Conservation (phyloP, 1,140 invertebrate genomes). For the Drosophila trapezifrons region DNA sequence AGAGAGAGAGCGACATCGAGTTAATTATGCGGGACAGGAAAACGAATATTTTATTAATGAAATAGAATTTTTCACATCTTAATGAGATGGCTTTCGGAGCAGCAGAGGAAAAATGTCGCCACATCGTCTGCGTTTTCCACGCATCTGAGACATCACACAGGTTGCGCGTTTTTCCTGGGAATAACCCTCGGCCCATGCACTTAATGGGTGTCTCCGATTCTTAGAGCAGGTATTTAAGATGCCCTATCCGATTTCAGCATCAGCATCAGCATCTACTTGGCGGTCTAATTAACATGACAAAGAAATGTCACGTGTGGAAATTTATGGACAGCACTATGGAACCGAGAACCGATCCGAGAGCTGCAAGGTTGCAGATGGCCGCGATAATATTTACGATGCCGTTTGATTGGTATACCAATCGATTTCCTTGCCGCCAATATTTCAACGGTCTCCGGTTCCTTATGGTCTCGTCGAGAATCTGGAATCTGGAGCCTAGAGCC, state of each 20-base stretch:
- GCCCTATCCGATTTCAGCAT: conserved; percentile 70
- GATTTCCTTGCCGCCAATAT: conserved; percentile 63
- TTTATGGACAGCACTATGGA: conserved; percentile 73
- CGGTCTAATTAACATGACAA: conserved; percentile 84
- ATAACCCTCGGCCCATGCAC: conserved; percentile 50
- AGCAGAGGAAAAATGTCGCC: conserved; percentile 55
- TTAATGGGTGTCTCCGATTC: conserved; percentile 58
- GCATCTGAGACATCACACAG: conserved; percentile 11
- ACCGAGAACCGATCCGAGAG: conserved; percentile 8
- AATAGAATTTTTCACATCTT: conserved; percentile 50
- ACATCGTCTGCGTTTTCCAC: conserved; percentile 56
- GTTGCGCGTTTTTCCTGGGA: conserved; percentile 43
- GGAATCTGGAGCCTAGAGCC: conserved; percentile 17
- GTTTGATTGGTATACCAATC: conserved; percentile 76
- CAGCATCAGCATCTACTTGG: conserved; percentile 43
- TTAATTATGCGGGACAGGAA: conserved; percentile 44
- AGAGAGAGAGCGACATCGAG: conserved; percentile 2
- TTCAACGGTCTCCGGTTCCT: conserved; percentile 41
- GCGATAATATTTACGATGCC: conserved; percentile 80
- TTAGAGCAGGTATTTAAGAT: conserved; percentile 73
- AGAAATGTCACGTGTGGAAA: conserved; percentile 78
- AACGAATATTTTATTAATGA: conserved; percentile 45
- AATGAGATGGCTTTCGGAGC: conserved; percentile 28
- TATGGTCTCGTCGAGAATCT: conserved; percentile 8
- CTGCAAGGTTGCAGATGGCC: conserved; percentile 71